Base-by-base conservation (phyloP, 2,113 vertebrate species). In the Pseudonaja textilis region DNA sequence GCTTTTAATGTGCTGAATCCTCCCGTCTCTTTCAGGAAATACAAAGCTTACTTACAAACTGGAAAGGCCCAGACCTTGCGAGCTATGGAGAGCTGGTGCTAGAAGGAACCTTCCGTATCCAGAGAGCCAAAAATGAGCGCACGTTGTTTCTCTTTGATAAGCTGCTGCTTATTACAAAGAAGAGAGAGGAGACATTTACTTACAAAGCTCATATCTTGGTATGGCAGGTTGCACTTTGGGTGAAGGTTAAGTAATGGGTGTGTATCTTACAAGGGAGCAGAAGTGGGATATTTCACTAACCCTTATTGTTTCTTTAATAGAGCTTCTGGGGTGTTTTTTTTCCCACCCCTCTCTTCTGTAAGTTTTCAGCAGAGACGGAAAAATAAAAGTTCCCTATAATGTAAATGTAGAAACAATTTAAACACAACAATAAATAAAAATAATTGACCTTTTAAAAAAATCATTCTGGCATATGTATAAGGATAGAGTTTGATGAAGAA, bases 171-270 rank as follows among this genome's bases (percentile, higher is more conserved):
- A 99, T 99, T 94, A 99, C 99, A 3, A 99, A 99, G 96, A 99
- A 99, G 94, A 98, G 99, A 91, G 99, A 99, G 0, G 99, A 99
- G 95, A 98, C 97, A 18, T 99, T 98, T 93, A 98, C 97, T 0
- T 99, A 99, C 97, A 99, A 99, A 96, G 99, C 99, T 90, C 99
- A 99, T 97, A 99, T 99, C 95, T 97, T 99, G 98, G 99, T 99
- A 97, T 85, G 98, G 96, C 14, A 39, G 11, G 22, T 86, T 50
- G 45, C 39, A 12, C 7, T 85, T 45, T 7, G 22, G 39, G 3
- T 6, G 3, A 8, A 20, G 50, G 7, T 39, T 56, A 45, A 85
- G 81, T 18, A 26, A 56, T 52, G 34, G 45, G 52, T 39, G 50
- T 25, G 16, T 56, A 39, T 55, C 50, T 23, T 85, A 54, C 90